Evolutionary conservation across 2,888 invertebrate genomes (phyloP).

Genomic region (Lymantria monacha): DNA sequence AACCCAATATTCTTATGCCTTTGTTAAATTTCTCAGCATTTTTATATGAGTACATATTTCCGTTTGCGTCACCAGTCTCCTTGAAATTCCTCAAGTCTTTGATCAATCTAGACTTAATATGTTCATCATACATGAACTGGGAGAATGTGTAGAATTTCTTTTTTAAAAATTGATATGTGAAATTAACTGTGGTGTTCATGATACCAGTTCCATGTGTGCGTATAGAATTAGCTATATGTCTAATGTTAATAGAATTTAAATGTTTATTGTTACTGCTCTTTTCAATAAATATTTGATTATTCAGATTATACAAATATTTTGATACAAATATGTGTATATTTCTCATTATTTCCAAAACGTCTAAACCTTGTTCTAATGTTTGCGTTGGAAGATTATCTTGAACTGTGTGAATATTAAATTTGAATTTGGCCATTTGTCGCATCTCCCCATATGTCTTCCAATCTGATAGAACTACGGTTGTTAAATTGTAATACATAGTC

Average conservation of each 20-base stretch:
- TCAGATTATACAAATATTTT: conserved; percentile 96
- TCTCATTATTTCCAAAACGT: conserved; percentile 98
- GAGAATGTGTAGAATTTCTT: conserved; percentile 97
- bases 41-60: conserved; percentile 91
- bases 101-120: conserved; percentile 95
- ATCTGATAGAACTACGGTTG: conserved; percentile 97
- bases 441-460: conserved; percentile 99
- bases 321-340: conserved; percentile 97
- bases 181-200: conserved; percentile 96
- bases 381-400: conserved; percentile 97
- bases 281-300: conserved; percentile 98
- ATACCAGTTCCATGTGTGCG: conserved; percentile 98
- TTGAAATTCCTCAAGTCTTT: conserved; percentile 93
- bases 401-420: conserved; percentile 90
- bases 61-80: conserved; percentile 85
- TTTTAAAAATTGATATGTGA: conserved; percentile 95
- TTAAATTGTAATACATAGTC: conserved; percentile 97
- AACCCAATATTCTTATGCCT: conserved; percentile 93
- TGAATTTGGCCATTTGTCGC: conserved; percentile 94
- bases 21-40: conserved; percentile 96
- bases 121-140: conserved; percentile 98
- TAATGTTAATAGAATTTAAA: conserved; percentile 96
- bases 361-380: conserved; percentile 97
- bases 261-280: conserved; percentile 95
- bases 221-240: conserved; percentile 97